phyloP scores from a whole-genome alignment of 2,113 vertebrate species.

The Ictidomys tridecemlineatus region DNA sequence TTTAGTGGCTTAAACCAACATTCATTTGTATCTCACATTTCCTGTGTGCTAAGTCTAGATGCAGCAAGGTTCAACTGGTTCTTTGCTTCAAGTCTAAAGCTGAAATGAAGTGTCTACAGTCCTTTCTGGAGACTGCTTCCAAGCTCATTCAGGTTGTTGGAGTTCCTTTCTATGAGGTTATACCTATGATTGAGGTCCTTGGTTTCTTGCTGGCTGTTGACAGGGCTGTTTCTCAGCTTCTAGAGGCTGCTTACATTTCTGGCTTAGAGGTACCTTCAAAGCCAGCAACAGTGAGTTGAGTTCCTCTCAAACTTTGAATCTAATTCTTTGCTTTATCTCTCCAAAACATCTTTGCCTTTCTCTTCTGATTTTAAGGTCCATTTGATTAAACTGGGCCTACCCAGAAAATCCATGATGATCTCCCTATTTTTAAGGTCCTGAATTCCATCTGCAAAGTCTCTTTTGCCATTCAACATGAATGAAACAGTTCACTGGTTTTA shows the following conservation, averaged over 20 bases:
- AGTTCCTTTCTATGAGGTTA: not conserved
- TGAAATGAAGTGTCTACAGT: conserved; percentile 2
- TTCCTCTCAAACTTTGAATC: not conserved
- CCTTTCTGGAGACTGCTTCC: not conserved
- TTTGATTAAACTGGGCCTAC: not conserved
- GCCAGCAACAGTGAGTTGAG: not conserved
- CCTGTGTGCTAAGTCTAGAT: not conserved
- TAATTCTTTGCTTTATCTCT: conserved; percentile 40
- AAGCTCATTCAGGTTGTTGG: conserved; percentile 21
- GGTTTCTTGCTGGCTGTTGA: not conserved
- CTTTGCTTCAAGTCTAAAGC: not conserved
- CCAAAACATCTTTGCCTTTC: not conserved
- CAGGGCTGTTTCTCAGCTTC: conserved; percentile 42
- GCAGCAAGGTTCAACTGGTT: not conserved
- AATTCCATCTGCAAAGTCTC: conserved; percentile 27
- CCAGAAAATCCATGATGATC: not conserved
- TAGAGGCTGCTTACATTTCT: conserved; percentile 1
- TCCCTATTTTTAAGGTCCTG: not conserved
- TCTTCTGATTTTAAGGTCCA: conserved; percentile 1
- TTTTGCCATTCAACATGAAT: conserved; percentile 17
- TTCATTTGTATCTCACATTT: not conserved
- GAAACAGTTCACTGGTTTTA: not conserved
- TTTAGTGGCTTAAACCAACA: conserved; percentile 36
- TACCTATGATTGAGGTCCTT: not conserved
- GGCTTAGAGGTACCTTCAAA: not conserved